phyloP scores from a whole-genome alignment of 2,888 invertebrate species.

The Cephus pygmeus region DNA sequence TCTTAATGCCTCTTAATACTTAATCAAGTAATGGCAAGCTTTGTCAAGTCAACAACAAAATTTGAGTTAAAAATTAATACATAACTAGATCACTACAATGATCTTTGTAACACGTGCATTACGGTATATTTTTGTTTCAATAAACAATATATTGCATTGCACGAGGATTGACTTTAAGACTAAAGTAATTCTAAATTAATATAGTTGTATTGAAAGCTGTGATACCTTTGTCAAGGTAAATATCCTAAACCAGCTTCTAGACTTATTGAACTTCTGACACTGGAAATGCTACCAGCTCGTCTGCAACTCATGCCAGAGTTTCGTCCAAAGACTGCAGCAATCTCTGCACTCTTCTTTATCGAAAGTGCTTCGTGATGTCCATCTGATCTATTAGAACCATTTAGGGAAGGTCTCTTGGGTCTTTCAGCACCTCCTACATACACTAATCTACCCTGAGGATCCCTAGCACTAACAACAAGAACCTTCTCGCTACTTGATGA shows the following conservation, averaged over 20 bases:
- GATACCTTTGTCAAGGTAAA: slow-evolving; percentile 47
- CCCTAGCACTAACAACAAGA: slow-evolving; percentile 67
- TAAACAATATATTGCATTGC: background rate
- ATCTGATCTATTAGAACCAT: slow-evolving; percentile 39
- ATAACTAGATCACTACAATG: background rate
- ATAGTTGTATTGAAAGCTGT: background rate
- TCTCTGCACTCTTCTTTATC: slow-evolving; percentile 89
- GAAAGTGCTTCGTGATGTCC: slow-evolving; percentile 76
- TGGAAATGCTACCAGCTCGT: slow-evolving; percentile 56
- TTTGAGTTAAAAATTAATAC: background rate
- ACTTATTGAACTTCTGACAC: slow-evolving; percentile 58
- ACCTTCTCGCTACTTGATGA: slow-evolving; percentile 62
- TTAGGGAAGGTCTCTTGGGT: slow-evolving; percentile 41
- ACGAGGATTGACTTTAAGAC: background rate
- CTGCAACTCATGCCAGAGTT: slow-evolving; percentile 47
- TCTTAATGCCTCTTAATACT: background rate
- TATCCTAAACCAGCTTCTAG: slow-evolving; percentile 62
- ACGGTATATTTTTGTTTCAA: no score
- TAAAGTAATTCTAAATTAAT: background rate
- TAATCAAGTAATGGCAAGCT: background rate
- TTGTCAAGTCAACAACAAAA: background rate
- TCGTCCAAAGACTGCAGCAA: slow-evolving; percentile 87
- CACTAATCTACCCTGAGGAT: slow-evolving; percentile 66
- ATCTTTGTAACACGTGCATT: background rate
- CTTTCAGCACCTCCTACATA: slow-evolving; percentile 63